A percentile compares a stretch with the other conserved stretches of the same genome.
phyloP scores from a whole-genome alignment of 2,888 invertebrate species.

The Lasioglossum calceatum region DNA sequence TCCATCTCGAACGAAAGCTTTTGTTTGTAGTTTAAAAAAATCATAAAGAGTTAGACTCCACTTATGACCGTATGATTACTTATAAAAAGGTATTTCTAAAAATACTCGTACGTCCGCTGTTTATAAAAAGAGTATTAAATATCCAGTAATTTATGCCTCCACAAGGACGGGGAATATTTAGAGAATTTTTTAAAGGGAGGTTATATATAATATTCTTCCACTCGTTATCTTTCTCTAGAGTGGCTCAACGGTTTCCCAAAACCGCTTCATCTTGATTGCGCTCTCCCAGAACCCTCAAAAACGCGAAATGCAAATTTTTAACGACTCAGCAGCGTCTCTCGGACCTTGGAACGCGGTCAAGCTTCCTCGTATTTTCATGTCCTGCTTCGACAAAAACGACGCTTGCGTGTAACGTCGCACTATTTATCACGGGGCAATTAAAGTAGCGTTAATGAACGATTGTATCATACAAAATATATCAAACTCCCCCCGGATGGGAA shows the following conservation, averaged over 20 bases:
- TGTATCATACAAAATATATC: conserved; percentile 24
- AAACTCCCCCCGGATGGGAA: neutral
- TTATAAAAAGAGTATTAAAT: neutral
- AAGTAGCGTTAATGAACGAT: conserved; percentile 35
- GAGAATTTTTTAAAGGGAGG: neutral
- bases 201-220: neutral
- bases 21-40: neutral
- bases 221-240: neutral
- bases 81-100: neutral
- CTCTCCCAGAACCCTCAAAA: neutral
- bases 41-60: too few species aligned
- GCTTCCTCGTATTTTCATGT: neutral
- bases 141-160: neutral
- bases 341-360: conserved; percentile 4
- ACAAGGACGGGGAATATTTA: neutral
- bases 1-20: neutral
- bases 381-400: neutral
- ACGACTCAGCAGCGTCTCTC: neutral
- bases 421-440: conserved; percentile 48
- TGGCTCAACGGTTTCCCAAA: neutral
- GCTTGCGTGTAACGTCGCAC: conserved; percentile 2
- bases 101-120: neutral
- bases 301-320: conserved; percentile 4
- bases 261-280: neutral
- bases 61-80: neutral